phyloP scores from a whole-genome alignment of 2,113 vertebrate species.

The Podarcis muralis region DNA sequence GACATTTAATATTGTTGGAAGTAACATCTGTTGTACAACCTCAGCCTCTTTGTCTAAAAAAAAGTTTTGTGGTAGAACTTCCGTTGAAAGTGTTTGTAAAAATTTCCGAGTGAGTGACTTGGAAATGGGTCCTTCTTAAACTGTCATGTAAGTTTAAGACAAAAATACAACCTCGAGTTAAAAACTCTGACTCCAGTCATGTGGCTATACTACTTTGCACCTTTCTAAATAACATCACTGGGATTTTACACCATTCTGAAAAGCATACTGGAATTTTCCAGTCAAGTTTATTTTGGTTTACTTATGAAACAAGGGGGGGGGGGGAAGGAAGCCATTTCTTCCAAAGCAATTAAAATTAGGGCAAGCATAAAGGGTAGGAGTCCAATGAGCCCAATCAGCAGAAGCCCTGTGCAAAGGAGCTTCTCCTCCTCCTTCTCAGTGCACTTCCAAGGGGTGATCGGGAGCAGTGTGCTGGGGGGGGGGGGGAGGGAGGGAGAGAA shows the following conservation, averaged over 20 bases:
- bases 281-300: too few species aligned
- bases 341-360: too few species aligned
- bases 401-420: too few species aligned
- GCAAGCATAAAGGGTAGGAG: too few species aligned
- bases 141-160: not conserved
- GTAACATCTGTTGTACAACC: constrained; percentile 16
- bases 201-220: not conserved
- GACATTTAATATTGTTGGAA: constrained; percentile 45
- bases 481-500: too few species aligned
- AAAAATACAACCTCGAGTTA: not conserved
- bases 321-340: too few species aligned
- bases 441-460: too few species aligned
- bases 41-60: constrained; percentile 41
- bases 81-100: constrained; percentile 29
- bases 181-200: not conserved
- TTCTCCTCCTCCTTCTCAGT: too few species aligned
- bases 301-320: too few species aligned
- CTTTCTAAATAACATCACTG: not conserved
- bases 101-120: not conserved
- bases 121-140: not conserved
- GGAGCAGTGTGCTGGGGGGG: too few species aligned
- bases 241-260: not conserved
- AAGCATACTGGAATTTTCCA: not conserved
- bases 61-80: constrained; percentile 60
- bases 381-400: too few species aligned